phyloP scores from a whole-genome alignment of 2,113 vertebrate genomes.

The Vireo altiloquus region DNA sequence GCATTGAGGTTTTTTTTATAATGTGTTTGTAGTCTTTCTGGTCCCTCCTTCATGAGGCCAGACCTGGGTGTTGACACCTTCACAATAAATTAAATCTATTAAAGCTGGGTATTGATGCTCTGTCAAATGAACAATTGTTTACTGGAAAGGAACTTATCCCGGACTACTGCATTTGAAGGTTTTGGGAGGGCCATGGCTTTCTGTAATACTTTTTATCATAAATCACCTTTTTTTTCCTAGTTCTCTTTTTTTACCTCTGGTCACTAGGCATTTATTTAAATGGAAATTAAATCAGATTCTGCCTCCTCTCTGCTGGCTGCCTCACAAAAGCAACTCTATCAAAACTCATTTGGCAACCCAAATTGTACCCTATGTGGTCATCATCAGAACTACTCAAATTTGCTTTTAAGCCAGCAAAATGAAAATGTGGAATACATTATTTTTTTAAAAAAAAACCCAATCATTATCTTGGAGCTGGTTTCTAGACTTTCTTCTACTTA shows the following conservation, averaged over 20 bases:
- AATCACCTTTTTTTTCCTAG: background rate
- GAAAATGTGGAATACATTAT: background rate
- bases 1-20: background rate
- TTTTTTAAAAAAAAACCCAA: background rate
- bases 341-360: background rate
- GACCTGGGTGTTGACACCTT: background rate
- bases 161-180: background rate
- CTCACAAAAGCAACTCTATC: background rate
- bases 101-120: background rate
- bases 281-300: background rate
- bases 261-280: background rate
- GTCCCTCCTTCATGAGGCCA: background rate
- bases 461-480: background rate
- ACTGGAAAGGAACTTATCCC: background rate
- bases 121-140: background rate
- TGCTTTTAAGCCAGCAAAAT: background rate
- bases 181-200: background rate
- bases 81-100: background rate
- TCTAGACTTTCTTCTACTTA: background rate
- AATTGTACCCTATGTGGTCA: background rate
- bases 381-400: background rate
- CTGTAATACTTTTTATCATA: background rate
- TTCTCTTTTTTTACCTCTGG: background rate
- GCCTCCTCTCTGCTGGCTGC: background rate
- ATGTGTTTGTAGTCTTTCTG: background rate